phyloP scores from a whole-genome alignment of 2,797 vertebrate genomes.

The Phrynocephalus forsythii region DNA sequence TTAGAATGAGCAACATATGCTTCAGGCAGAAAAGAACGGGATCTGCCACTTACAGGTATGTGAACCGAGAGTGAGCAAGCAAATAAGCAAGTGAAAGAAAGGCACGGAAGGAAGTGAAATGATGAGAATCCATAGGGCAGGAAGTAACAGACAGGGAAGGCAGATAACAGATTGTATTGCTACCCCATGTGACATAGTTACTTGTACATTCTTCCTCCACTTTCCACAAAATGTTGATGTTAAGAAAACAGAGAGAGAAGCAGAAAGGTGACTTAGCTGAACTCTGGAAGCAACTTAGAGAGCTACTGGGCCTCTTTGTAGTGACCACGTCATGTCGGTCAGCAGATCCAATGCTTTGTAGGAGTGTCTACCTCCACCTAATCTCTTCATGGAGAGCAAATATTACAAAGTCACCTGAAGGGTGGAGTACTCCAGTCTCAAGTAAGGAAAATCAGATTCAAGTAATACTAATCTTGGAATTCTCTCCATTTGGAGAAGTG shows the following conservation, averaged over 20 bases:
- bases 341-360: neutral
- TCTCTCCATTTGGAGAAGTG: neutral
- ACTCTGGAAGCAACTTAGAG: neutral
- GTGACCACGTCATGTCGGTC: neutral
- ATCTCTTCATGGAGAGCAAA: neutral
- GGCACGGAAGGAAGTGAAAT: neutral
- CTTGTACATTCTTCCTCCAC: neutral
- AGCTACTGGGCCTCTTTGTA: neutral
- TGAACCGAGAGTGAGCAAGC: too few relatives aligned
- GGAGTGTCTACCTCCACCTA: neutral
- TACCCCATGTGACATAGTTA: neutral
- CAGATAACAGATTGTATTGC: neutral
- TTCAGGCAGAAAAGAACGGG: neutral
- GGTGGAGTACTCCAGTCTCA: too few relatives aligned
- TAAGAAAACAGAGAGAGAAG: neutral
- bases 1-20: neutral
- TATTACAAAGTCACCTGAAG: neutral
- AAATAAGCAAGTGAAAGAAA: too few relatives aligned
- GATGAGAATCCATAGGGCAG: neutral
- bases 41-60: neutral
- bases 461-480: neutral
- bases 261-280: neutral
- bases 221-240: neutral
- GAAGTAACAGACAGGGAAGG: neutral
- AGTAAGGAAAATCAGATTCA: too few relatives aligned